Evolutionary conservation across 1,140 invertebrate species (phyloP).

Genomic region (Dinoponera quadriceps): DNA sequence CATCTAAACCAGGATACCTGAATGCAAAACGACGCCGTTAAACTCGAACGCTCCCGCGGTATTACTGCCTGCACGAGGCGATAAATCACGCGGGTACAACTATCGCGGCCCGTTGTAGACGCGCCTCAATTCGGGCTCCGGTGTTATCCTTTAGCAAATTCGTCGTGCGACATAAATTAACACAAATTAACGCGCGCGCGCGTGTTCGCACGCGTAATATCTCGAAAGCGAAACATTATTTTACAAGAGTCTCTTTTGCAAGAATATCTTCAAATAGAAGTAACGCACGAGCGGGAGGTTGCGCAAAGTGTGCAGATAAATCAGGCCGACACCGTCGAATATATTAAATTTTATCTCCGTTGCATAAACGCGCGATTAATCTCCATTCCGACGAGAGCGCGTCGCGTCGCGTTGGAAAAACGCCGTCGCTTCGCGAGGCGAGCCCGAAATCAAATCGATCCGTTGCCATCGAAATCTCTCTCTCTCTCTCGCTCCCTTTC

Average conservation of each 20-base stretch:
- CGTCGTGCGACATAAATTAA: slow-evolving; percentile 49
- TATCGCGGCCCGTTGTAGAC: slow-evolving; percentile 52
- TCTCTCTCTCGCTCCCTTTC: not conserved
- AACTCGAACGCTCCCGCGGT: slow-evolving; percentile 31
- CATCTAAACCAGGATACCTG: slow-evolving; percentile 71
- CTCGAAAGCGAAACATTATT: slow-evolving; percentile 12
- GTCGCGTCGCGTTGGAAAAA: not conserved
- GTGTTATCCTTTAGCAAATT: slow-evolving; percentile 60
- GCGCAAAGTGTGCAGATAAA: slow-evolving; percentile 27
- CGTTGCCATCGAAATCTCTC: not conserved
- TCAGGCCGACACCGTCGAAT: slow-evolving; percentile 18
- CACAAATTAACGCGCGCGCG: slow-evolving; percentile 46
- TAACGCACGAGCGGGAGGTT: not conserved
- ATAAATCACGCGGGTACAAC: slow-evolving; percentile 52
- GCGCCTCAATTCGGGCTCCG: slow-evolving; percentile 41
- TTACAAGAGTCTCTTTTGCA: not conserved
- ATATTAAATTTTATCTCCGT: slow-evolving; percentile 40
- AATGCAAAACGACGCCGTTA: slow-evolving; percentile 52
- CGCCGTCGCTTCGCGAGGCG: not conserved
- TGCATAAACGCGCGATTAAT: slow-evolving; percentile 23
- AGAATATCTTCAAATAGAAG: slow-evolving; percentile 25
- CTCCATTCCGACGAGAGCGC: not conserved
- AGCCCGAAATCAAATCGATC: slow-evolving; percentile 15
- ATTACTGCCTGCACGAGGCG: slow-evolving; percentile 44
- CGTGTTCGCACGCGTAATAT: slow-evolving; percentile 8